Base-by-base conservation (phyloP, 2,888 invertebrate species). In the Glomeris marginata region DNA sequence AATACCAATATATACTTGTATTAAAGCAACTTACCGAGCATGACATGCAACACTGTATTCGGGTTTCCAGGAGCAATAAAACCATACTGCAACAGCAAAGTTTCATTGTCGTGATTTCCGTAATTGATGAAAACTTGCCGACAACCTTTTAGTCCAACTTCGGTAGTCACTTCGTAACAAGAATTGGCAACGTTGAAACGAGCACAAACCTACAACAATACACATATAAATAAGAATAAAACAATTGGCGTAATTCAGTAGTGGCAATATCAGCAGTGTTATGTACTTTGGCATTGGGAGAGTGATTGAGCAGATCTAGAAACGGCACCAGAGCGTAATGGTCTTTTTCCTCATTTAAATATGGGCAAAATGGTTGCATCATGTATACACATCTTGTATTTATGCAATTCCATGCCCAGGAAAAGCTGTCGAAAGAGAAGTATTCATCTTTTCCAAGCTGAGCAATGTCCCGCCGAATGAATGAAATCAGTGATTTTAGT, bases 261-360 rank as follows among this genome's bases (percentile, higher is more conserved):
- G 3, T 5, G 21, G 28, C n/a, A 37, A 21, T 45, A 10, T 13
- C n/a, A 33, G 11, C 8, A n/a, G 20, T 45, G 8, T 45, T 18
- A 21, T 35, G 16, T 58, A 64, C 65, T 57, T 64, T 61, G 6
- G 67, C 67, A 21, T 51, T 43, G 35, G 58, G 72, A 49, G 80
- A 78, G 63, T 92, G 92, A 70, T 92, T 92, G 55, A 92, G 81
- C 70, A 92, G 76, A 66, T 92, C 92, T 52, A 92, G 71, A 64
- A 81, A 86, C 0, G 92, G 92, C 54, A 85, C 87, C 45, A 92
- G 66, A 4, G 87, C 88, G 67, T 73, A 66, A 56, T 70, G 60
- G 51, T 64, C 57, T 49, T 64, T 64, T 13, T 47, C 73, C 22
- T 77, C 75, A 57, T 73, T 72, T 16, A 43, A 21, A 47, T 50